phyloP scores from a whole-genome alignment of 2,113 vertebrate genomes.

The Caranx melampygus region DNA sequence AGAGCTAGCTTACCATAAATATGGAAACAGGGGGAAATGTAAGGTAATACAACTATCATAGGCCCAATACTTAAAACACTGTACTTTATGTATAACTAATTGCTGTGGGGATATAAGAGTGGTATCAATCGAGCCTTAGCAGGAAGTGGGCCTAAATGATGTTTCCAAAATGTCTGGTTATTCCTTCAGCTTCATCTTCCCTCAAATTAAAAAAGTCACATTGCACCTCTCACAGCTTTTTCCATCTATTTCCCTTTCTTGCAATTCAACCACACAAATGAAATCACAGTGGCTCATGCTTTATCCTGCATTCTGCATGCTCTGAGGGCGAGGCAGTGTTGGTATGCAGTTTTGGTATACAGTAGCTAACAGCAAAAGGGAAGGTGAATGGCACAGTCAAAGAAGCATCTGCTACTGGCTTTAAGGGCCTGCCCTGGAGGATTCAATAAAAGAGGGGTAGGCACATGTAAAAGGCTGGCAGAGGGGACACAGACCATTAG shows the following conservation, averaged over 20 bases:
- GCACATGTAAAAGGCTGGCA: constrained; percentile 82
- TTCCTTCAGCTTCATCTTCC: constrained; percentile 24
- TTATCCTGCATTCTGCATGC: constrained; percentile 38
- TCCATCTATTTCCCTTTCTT: constrained; percentile 8
- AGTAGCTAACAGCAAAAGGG: constrained; percentile 27
- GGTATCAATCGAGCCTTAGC: not conserved
- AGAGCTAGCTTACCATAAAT: not conserved
- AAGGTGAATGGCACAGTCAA: constrained; percentile 68
- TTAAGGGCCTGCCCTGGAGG: constrained; percentile 78
- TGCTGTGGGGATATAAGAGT: not conserved
- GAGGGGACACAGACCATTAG: constrained; percentile 89
- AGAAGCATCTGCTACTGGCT: constrained; percentile 82
- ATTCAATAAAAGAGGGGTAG: constrained; percentile 79
- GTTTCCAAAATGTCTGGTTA: not conserved
- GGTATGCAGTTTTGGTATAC: constrained; percentile 31
- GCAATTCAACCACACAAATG: constrained; percentile 34
- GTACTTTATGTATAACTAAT: not conserved
- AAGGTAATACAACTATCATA: not conserved
- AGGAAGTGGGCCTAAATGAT: not conserved
- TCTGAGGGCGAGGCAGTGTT: constrained; percentile 34
- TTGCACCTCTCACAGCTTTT: not conserved
- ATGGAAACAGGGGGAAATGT: not conserved
- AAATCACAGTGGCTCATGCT: constrained; percentile 38
- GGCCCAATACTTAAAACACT: not conserved
- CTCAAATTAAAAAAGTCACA: constrained; percentile 14